Evolutionary conservation across 2,113 vertebrate species (phyloP).

Genomic region (Nicator chloris): DNA sequence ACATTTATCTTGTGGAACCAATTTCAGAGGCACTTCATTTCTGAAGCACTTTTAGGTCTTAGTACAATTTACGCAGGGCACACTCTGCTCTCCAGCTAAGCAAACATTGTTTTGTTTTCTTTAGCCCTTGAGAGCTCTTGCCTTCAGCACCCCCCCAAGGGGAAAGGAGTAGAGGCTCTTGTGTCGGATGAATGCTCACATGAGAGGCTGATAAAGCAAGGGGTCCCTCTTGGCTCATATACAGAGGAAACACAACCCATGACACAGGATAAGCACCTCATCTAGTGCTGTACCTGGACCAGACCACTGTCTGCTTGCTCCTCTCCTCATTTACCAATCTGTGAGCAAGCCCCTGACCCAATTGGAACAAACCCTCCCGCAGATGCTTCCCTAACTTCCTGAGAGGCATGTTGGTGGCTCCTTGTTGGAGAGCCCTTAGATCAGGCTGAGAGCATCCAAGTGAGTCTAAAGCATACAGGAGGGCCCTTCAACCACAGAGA

Average conservation of each 20-base stretch:
- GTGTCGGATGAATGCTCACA: constrained; percentile 34
- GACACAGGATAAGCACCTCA: neutral
- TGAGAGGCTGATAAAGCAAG: constrained; percentile 34
- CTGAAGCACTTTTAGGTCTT: constrained; percentile 44
- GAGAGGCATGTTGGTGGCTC: neutral
- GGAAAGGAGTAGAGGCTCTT: constrained; percentile 55
- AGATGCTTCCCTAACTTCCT: neutral
- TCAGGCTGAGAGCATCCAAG: constrained; percentile 20
- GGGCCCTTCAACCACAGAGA: constrained; percentile 23
- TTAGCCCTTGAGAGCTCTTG: constrained; percentile 56
- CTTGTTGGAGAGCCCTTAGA: constrained; percentile 24
- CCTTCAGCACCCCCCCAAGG: neutral
- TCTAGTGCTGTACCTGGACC: neutral
- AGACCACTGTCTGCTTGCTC: neutral
- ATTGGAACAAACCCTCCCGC: neutral
- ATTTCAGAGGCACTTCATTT: constrained; percentile 44
- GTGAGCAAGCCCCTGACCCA: neutral
- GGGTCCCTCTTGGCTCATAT: neutral
- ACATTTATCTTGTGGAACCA: neutral
- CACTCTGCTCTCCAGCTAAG: constrained; percentile 51
- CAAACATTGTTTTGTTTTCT: constrained; percentile 64
- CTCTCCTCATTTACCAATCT: neutral
- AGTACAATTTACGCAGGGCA: constrained; percentile 34
- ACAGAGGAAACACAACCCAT: neutral
- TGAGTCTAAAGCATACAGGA: constrained; percentile 26